These are phyloP conservation scores for Cepaea nemoralis DNA, from an alignment of 1,140 invertebrate species.

Conservation along the genomic window DNA sequence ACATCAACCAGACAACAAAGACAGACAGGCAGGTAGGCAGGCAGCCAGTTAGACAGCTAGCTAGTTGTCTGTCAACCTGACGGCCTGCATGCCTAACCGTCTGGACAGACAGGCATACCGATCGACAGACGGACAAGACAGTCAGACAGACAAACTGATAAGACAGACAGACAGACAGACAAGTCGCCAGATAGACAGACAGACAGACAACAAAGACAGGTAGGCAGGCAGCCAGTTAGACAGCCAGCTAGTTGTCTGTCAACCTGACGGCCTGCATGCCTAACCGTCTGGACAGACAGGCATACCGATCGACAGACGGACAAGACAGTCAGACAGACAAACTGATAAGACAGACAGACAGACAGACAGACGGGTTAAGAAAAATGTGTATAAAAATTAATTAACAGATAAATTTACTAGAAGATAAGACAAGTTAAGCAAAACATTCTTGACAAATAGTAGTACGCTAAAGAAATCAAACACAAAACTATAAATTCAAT, in stretches of 20 bases:
- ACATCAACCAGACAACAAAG: neutral
- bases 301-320: neutral
- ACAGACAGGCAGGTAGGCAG: neutral
- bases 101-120: neutral
- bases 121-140: neutral
- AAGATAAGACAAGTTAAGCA: too few relatives aligned
- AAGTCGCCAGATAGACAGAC: neutral
- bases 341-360: slow-evolving; percentile 6
- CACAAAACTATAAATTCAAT: too few relatives aligned
- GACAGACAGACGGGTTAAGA: neutral
- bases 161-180: neutral
- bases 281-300: too few relatives aligned
- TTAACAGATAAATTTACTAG: too few relatives aligned
- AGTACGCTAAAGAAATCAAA: too few relatives aligned
- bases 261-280: too few relatives aligned
- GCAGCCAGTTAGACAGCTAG: neutral
- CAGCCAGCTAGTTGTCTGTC: too few relatives aligned
- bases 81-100: too few relatives aligned
- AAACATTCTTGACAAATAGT: too few relatives aligned
- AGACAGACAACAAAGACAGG: neutral
- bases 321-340: neutral
- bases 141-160: too few relatives aligned
- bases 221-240: slow-evolving; percentile 1
- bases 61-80: too few relatives aligned
- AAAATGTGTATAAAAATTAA: too few relatives aligned